Base-by-base conservation (phyloP, 2,888 invertebrate genomes). In the Callyntrura sp. region DNA sequence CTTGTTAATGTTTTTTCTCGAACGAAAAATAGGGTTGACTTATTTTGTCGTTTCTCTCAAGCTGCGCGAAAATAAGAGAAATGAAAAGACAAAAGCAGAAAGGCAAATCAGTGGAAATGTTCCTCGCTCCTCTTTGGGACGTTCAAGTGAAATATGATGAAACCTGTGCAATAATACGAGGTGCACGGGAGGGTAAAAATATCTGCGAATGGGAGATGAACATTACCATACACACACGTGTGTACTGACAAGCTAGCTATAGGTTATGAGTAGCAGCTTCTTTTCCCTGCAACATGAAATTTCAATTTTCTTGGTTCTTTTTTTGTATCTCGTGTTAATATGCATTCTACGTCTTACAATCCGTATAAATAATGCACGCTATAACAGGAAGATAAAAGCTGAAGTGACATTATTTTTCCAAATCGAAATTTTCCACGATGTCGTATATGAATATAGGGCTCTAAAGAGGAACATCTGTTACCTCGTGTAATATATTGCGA, bases 31-130 rank as follows among this genome's bases (percentile, higher is more conserved):
- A 70, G 43, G 43, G 68, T 43, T 70, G 68, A 43, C 35, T 70
- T 70, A 70, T 70, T 70, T 43, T 70, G 68, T 70, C 68, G 43
- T 70, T 70, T 35, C 20, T 70, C 43, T 70, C 43, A 70, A 70
- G 43, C 0, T 70, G 9, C 0, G 43, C 4, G 17, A n/a, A 43
- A 43, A 17, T 2, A 43, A 17, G 23, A 14, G 17, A 65, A 65
- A 62, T 6, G 68, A 14, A 35, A 35, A 35, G 23, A 65, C 20
- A 70, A 70, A 70, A 9, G 43, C 70, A 12, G 9, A 45, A 70
- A 17, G 70, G 23, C 43, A 43, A 23, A 23, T 45, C 43, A 45
- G 43, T 70, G 70, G 70, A 45, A 45, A 45, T 20, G 9, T 51
- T 76, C 12, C 23, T 25, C 51, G 9, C 23, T 76, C 12, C 23